Conservation (phyloP, 2,797 vertebrate genomes). For the Aphelocoma californica region DNA sequence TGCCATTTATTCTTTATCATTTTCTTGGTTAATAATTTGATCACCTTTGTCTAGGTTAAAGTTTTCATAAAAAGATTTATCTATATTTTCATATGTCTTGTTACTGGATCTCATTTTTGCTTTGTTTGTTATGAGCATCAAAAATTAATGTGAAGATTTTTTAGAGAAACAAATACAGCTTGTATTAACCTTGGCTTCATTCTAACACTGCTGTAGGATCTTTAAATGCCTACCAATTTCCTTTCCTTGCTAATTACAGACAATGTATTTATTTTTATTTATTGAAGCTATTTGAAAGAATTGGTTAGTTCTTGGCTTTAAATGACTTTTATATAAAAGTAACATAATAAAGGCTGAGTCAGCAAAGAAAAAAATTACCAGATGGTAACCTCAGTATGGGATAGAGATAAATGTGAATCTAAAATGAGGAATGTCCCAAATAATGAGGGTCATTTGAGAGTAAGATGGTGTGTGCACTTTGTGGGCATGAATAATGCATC, state of each 20-base stretch:
- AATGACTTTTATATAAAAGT: conserved; percentile 38
- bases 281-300: conserved; percentile 35
- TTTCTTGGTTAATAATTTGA: background rate
- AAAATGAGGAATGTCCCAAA: conserved; percentile 23
- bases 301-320: conserved; percentile 18
- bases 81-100: background rate
- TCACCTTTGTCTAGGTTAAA: background rate
- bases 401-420: conserved; percentile 63
- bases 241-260: background rate
- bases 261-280: conserved; percentile 54
- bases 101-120: background rate
- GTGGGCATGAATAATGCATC: conserved; percentile 63
- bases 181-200: conserved; percentile 3
- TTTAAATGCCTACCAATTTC: background rate
- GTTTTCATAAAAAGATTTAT: background rate
- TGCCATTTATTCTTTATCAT: background rate
- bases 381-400: conserved; percentile 25
- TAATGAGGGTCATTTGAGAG: conserved; percentile 58
- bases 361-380: conserved; percentile 41
- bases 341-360: background rate
- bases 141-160: background rate
- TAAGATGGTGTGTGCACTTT: conserved; percentile 23
- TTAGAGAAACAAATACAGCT: background rate
- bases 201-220: background rate
- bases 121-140: background rate